These are phyloP conservation scores for Drosophila erecta DNA, from an alignment of 1,140 invertebrate genomes.

Conservation along the genomic window DNA sequence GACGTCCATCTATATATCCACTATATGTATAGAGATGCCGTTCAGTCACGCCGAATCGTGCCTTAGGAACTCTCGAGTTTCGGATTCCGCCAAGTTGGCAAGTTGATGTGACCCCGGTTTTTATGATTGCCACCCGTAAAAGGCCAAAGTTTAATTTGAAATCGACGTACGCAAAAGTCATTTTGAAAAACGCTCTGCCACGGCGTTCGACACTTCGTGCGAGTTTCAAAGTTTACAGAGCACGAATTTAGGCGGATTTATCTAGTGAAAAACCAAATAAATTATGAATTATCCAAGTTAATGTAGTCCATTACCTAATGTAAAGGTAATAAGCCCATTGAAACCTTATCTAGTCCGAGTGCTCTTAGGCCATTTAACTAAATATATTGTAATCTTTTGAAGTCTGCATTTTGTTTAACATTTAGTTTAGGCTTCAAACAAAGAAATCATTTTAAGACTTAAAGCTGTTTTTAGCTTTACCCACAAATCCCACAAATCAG, in stretches of 20 bases:
- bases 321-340: too few species aligned
- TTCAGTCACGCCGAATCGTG: constrained; percentile 30
- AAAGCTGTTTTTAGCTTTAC: background rate
- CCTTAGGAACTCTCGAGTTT: constrained; percentile 4
- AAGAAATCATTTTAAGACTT: background rate
- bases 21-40: constrained; percentile 52
- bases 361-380: background rate
- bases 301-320: background rate
- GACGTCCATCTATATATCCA: background rate
- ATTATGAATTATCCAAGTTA: background rate
- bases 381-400: background rate
- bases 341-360: background rate
- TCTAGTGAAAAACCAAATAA: background rate
- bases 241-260: background rate
- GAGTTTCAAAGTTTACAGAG: background rate
- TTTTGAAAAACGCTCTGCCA: constrained; percentile 1
- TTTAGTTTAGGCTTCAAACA: background rate
- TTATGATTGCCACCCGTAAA: constrained; percentile 35
- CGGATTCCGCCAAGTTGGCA: constrained; percentile 24
- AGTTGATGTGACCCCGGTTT: constrained; percentile 18
- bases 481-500: too few species aligned
- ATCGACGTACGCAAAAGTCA: constrained; percentile 20
- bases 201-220: constrained; percentile 3
- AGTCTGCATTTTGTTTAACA: too few species aligned
- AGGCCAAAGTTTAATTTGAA: constrained; percentile 34